phyloP scores from a whole-genome alignment of 2,888 invertebrate species.

The Erebia palarica region DNA sequence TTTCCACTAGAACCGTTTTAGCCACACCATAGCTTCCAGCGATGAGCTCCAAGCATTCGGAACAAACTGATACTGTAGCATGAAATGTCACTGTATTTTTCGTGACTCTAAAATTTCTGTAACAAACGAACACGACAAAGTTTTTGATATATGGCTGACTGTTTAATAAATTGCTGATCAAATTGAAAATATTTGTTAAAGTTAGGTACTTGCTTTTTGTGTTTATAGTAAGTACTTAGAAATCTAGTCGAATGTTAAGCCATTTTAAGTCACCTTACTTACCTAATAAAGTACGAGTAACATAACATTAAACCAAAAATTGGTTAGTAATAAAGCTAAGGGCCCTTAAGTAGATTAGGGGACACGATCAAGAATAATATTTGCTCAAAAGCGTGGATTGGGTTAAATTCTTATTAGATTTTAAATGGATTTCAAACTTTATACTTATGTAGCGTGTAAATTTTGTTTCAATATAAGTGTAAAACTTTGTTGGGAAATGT shows the following conservation, averaged over 20 bases:
- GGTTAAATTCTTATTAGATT: too few species aligned
- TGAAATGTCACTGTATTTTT: slow-evolving; percentile 34
- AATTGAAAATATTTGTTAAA: background rate
- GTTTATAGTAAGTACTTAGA: too few species aligned
- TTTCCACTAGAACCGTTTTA: slow-evolving; percentile 9
- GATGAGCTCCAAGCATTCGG: slow-evolving; percentile 26
- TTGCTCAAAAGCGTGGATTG: too few species aligned
- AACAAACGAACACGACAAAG: background rate
- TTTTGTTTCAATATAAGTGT: too few species aligned
- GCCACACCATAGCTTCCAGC: background rate
- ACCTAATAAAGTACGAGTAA: background rate
- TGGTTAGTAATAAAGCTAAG: too few species aligned
- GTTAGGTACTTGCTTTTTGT: too few species aligned
- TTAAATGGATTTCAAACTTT: too few species aligned
- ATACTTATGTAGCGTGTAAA: too few species aligned
- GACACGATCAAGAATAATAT: too few species aligned
- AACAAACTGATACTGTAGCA: slow-evolving; percentile 30
- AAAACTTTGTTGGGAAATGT: too few species aligned
- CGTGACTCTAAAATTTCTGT: background rate
- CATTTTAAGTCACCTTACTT: background rate
- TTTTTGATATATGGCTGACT: background rate
- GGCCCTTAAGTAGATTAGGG: too few species aligned
- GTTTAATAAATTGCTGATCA: background rate
- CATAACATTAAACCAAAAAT: background rate
- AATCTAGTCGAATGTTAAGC: too few species aligned